phyloP scores from a whole-genome alignment of 1,140 invertebrate genomes.

The Eulimnadia texana region DNA sequence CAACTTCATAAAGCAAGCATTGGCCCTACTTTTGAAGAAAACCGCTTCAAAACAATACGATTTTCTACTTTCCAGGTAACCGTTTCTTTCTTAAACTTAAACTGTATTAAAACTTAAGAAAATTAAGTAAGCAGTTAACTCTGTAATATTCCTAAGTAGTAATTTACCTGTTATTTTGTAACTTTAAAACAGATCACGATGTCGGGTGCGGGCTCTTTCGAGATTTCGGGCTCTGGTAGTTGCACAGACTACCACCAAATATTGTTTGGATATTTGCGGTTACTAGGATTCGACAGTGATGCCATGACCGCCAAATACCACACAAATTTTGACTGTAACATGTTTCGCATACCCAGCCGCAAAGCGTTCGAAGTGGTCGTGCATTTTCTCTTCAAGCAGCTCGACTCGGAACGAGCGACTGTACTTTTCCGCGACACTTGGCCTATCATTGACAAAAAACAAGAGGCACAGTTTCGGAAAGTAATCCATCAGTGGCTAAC shows the following conservation, averaged over 20 bases:
- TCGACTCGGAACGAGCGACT: constrained; percentile 1
- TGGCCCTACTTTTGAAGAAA: neutral
- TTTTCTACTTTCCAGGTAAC: no score
- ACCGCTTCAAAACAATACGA: no score
- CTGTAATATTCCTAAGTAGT: no score
- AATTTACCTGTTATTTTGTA: no score
- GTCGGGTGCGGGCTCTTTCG: no score
- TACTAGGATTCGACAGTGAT: constrained; percentile 5
- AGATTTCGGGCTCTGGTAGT: no score
- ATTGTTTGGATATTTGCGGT: constrained; percentile 5
- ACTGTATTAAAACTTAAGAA: no score
- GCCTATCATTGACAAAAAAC: constrained; percentile 14
- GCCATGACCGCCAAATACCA: constrained; percentile 7
- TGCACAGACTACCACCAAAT: neutral
- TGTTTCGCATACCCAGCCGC: constrained; percentile 8
- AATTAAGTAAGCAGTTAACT: no score
- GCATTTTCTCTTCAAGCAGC: constrained; percentile 10
- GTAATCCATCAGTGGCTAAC: constrained; percentile 1
- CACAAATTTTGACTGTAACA: constrained; percentile 1
- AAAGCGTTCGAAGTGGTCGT: constrained; percentile 9
- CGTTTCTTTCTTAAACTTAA: no score
- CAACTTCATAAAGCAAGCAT: neutral
- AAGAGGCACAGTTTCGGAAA: constrained; percentile 13
- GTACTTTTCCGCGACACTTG: constrained; percentile 8
- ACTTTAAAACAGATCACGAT: no score